These are phyloP conservation scores for Oryzias celebensis DNA, from an alignment of 2,113 vertebrate species.

Conservation along the genomic window DNA sequence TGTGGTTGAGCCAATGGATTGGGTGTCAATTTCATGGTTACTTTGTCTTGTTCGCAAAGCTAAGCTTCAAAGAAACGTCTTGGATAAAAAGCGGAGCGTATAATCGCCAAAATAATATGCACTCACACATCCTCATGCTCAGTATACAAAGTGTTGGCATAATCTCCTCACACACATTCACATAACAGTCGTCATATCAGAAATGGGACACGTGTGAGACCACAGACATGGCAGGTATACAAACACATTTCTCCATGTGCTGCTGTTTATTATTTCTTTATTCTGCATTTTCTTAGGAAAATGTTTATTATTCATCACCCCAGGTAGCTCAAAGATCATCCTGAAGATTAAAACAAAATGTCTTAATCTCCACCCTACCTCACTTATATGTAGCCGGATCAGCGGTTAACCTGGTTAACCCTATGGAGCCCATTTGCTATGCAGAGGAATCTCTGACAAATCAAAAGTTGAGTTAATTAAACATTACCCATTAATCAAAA, in stretches of 20 bases:
- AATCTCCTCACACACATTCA: constrained; percentile 47
- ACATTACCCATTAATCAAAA: constrained; percentile 70
- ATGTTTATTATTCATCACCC: constrained; percentile 64
- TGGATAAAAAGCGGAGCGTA: constrained; percentile 51
- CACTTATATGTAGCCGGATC: constrained; percentile 9
- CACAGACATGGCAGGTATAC: no score
- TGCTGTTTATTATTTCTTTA: constrained; percentile 51
- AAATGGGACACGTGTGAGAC: constrained; percentile 1
- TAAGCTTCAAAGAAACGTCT: constrained; percentile 70
- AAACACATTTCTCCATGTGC: not conserved
- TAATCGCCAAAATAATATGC: constrained; percentile 60
- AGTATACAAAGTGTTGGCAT: constrained; percentile 42
- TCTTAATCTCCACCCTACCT: constrained; percentile 31
- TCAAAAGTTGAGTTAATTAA: constrained; percentile 70
- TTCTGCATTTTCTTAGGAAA: constrained; percentile 37
- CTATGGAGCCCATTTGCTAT: constrained; percentile 51
- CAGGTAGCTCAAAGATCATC: constrained; percentile 44
- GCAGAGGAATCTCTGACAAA: constrained; percentile 41
- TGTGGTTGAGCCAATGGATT: constrained; percentile 28
- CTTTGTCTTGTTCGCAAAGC: constrained; percentile 59
- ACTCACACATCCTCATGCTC: constrained; percentile 52
- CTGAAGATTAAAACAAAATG: constrained; percentile 61
- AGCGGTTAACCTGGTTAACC: constrained; percentile 42
- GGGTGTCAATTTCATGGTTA: constrained; percentile 65
- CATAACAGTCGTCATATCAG: constrained; percentile 17